phyloP scores from a whole-genome alignment of 2,888 invertebrate species.

The Scaptomyza tumidula region DNA sequence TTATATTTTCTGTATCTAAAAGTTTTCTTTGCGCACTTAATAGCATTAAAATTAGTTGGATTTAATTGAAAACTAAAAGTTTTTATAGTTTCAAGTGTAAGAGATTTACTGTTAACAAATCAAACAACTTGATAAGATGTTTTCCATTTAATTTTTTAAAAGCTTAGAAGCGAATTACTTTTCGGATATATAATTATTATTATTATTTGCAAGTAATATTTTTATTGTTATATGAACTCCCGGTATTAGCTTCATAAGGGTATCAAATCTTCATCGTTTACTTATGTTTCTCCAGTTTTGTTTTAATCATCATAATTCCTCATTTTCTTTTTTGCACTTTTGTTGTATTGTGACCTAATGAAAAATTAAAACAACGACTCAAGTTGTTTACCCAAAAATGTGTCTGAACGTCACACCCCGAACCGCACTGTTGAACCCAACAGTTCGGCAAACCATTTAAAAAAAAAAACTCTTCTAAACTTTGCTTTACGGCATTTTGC shows the following conservation, averaged over 20 bases:
- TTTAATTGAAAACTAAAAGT: no score
- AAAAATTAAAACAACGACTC: constrained; percentile 72
- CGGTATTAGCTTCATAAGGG: constrained; percentile 14
- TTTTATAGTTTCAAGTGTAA: no score
- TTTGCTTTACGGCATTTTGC: constrained; percentile 61
- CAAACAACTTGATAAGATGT: no score
- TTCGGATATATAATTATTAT: not conserved
- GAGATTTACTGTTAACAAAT: no score
- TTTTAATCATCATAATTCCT: constrained; percentile 17
- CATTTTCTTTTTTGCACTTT: constrained; percentile 59
- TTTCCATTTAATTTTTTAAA: not conserved
- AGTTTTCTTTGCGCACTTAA: no score
- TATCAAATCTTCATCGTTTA: constrained; percentile 21
- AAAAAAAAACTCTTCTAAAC: constrained; percentile 65
- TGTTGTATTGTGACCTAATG: constrained; percentile 63
- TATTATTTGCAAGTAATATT: no score
- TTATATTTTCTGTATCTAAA: no score
- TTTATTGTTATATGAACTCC: no score
- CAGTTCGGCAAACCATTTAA: constrained; percentile 8
- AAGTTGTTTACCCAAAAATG: constrained; percentile 77
- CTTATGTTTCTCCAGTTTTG: not conserved
- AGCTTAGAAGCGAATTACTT: not conserved
- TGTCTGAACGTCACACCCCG: constrained; percentile 17
- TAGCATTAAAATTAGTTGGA: no score
- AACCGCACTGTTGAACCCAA: not conserved